These are phyloP conservation scores for Apodemia duryi DNA, from an alignment of 2,888 invertebrate genomes.

Conservation along the genomic window DNA sequence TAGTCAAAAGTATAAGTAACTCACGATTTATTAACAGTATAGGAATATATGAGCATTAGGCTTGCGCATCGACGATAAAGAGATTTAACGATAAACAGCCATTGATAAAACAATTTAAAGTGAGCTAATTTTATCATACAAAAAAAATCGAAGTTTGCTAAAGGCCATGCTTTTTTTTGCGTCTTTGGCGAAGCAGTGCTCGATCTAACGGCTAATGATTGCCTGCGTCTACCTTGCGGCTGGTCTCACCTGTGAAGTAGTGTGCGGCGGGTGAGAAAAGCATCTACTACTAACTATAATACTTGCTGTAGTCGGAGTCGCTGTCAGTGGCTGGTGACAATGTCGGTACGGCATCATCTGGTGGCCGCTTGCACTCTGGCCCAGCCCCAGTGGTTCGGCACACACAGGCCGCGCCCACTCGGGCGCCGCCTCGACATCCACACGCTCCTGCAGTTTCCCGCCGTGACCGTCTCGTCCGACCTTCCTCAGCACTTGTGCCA, in stretches of 20 bases:
- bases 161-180: conserved; percentile 25
- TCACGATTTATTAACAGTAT: not conserved
- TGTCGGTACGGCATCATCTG: conserved; percentile 28
- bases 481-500: conserved; percentile 46
- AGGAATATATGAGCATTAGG: not conserved
- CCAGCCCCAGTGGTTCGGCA: conserved; percentile 23
- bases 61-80: not conserved
- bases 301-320: conserved; percentile 78
- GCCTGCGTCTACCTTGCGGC: conserved; percentile 26
- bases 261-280: conserved; percentile 53
- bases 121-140: not conserved
- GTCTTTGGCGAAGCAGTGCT: conserved; percentile 31
- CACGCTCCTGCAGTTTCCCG: conserved; percentile 48
- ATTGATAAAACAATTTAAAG: not conserved
- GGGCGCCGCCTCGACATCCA: conserved; percentile 43
- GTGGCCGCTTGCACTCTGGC: conserved; percentile 16
- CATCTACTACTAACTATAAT: conserved; percentile 78
- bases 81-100: not conserved
- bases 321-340: conserved; percentile 46
- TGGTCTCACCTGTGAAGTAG: conserved; percentile 41
- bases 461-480: conserved; percentile 36
- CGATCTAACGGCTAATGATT: conserved; percentile 29
- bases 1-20: too few species aligned
- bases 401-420: conserved; percentile 45
- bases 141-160: not conserved